Conservation (phyloP, 2,113 vertebrate genomes). For the Thamnaconus septentrionalis region DNA sequence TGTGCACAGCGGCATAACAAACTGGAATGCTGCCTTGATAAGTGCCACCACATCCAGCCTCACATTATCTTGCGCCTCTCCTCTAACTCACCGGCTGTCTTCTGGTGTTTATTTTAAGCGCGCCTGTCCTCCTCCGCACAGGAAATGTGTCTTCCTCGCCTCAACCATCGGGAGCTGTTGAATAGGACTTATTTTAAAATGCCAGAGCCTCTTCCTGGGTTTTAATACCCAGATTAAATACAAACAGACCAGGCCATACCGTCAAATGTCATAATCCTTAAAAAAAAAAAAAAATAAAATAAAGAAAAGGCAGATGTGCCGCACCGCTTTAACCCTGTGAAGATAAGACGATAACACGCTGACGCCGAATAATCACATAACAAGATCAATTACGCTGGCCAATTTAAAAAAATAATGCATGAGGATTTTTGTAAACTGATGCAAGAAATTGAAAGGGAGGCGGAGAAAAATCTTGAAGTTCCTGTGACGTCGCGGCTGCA, state of each 20-base stretch:
- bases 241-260: slow-evolving; percentile 34
- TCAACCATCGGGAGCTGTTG: slow-evolving; percentile 11
- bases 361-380: slow-evolving; percentile 33
- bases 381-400: slow-evolving; percentile 13
- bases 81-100: slow-evolving; percentile 21
- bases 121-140: slow-evolving; percentile 27
- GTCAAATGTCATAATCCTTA: slow-evolving; percentile 59
- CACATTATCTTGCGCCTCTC: slow-evolving; percentile 16
- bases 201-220: slow-evolving; percentile 14
- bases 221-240: slow-evolving; percentile 59
- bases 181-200: slow-evolving; percentile 38
- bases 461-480: not conserved
- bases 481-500: not conserved
- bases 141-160: not conserved
- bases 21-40: slow-evolving; percentile 2
- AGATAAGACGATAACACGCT: slow-evolving; percentile 33
- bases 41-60: slow-evolving; percentile 24
- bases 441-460: not conserved
- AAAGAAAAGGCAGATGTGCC: slow-evolving; percentile 13
- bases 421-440: not conserved
- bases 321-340: slow-evolving; percentile 28
- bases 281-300: slow-evolving; percentile 1
- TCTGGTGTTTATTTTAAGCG: slow-evolving; percentile 25
- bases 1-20: slow-evolving; percentile 7
- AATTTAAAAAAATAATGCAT: not conserved